A percentile compares a stretch with the other conserved stretches of the same genome.
Evolutionary conservation across 2,888 invertebrate species (phyloP).

Genomic region (Perdita meconis): DNA sequence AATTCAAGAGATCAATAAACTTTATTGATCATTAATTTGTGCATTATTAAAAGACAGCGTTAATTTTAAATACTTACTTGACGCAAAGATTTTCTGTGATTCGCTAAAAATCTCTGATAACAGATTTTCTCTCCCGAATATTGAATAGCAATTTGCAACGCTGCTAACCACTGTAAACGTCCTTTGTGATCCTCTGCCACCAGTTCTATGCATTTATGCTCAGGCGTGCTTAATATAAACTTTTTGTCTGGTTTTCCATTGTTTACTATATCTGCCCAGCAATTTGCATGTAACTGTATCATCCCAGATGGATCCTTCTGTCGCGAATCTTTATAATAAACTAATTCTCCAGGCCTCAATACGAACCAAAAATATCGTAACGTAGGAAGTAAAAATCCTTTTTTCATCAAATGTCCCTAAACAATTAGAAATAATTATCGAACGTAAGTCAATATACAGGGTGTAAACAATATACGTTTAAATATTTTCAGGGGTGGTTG

Average conservation of each 20-base stretch:
- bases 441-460: no score
- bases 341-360: constrained; percentile 89
- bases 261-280: constrained; percentile 87
- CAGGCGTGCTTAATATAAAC: constrained; percentile 89
- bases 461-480: no score
- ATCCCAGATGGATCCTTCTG: constrained; percentile 90
- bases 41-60: no score
- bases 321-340: constrained; percentile 90
- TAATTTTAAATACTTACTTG: no score
- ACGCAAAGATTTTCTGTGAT: constrained; percentile 72
- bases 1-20: no score
- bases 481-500: no score
- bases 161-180: constrained; percentile 91
- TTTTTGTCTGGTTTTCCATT: constrained; percentile 86
- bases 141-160: constrained; percentile 89
- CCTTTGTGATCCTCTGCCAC: constrained; percentile 91
- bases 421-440: no score
- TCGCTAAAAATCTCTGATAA: constrained; percentile 88
- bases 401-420: constrained; percentile 89
- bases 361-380: constrained; percentile 93
- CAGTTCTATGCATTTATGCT: constrained; percentile 89
- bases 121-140: constrained; percentile 89
- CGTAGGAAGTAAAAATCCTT: constrained; percentile 89
- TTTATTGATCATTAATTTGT: no score
- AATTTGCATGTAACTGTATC: constrained; percentile 88